Percentiles rank a stretch among this genome's conserved stretches.
phyloP scores from a whole-genome alignment of 2,113 vertebrate species.

The Bos javanicus region DNA sequence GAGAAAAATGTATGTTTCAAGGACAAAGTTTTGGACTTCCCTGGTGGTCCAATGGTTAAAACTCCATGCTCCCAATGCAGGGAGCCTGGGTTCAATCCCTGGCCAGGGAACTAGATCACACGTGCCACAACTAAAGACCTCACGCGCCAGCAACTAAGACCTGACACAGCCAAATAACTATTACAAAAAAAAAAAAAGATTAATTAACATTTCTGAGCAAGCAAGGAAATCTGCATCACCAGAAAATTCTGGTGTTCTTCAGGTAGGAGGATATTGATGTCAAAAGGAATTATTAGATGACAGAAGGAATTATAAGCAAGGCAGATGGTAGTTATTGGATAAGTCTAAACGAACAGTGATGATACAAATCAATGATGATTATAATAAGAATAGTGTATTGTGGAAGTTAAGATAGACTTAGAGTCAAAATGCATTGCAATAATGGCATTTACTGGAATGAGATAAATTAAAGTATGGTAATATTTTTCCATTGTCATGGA shows the following conservation, averaged over 20 bases:
- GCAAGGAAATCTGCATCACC: not conserved
- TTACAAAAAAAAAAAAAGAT: not conserved
- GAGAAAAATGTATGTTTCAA: not conserved
- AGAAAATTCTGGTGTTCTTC: not conserved
- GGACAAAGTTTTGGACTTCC: not conserved
- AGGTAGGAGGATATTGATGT: not conserved
- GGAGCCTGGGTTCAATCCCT: not conserved
- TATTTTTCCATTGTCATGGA: not conserved
- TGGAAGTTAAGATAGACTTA: not conserved
- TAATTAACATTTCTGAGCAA: not conserved
- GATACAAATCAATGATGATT: not conserved
- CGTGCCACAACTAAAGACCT: not conserved
- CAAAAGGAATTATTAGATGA: not conserved
- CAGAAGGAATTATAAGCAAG: not conserved
- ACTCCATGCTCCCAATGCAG: not conserved
- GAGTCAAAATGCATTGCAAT: not conserved
- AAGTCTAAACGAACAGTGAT: not conserved
- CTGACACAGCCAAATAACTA: not conserved
- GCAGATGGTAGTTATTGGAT: not conserved
- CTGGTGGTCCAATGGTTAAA: not conserved
- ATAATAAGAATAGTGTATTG: not conserved
- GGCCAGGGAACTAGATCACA: not conserved
- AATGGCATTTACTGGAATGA: not conserved
- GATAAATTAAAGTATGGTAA: not conserved
- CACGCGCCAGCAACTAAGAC: not conserved